phyloP scores from a whole-genome alignment of 2,113 vertebrate species.

The Chionomys nivalis region DNA sequence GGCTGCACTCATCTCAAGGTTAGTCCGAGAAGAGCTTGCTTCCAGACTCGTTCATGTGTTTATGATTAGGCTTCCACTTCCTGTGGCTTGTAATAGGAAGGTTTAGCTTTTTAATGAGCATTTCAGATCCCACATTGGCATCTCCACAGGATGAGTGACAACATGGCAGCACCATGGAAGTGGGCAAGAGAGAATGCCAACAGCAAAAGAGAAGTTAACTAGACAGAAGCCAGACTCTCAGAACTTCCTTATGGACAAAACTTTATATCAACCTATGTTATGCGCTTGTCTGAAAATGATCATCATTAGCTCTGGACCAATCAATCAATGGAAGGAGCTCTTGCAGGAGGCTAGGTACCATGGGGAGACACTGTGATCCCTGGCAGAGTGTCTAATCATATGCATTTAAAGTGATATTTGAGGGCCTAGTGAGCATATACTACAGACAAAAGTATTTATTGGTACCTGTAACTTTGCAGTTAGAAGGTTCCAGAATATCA shows the following conservation, averaged over 20 bases:
- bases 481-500: slow-evolving; percentile 42
- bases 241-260: neutral
- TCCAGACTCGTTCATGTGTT: neutral
- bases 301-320: neutral
- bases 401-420: neutral
- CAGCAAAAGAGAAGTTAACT: neutral
- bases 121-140: fast-evolving
- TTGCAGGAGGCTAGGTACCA: neutral
- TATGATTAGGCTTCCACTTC: neutral
- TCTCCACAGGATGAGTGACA: neutral
- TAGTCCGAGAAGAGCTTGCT: neutral
- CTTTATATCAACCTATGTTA: neutral
- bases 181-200: neutral
- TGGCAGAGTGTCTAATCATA: neutral
- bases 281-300: neutral
- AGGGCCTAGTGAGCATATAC: neutral
- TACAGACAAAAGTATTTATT: neutral
- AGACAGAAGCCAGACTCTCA: neutral
- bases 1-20: neutral
- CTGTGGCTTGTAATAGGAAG: neutral
- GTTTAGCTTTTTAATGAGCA: neutral
- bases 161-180: neutral
- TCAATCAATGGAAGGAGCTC: neutral
- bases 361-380: neutral
- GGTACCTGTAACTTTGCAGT: neutral